These are phyloP conservation scores for Folsomia candida DNA, from an alignment of 2,888 invertebrate species.

Conservation along the genomic window DNA sequence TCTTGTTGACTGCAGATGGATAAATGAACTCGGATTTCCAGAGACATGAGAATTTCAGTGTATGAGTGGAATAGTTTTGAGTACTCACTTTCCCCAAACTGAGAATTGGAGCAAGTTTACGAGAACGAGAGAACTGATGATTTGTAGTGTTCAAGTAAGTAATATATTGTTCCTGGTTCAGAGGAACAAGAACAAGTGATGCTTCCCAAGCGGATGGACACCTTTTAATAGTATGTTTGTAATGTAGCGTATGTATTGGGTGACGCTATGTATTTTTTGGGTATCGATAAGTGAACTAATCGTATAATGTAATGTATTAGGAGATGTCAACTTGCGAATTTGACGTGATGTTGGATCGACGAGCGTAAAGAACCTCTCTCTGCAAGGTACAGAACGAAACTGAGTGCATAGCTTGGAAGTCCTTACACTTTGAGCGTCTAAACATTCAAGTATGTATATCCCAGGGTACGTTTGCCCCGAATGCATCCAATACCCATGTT, in stretches of 20 bases:
- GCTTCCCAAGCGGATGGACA: neutral
- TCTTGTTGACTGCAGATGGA: constrained; percentile 29
- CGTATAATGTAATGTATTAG: neutral
- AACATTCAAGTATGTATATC: constrained; percentile 11
- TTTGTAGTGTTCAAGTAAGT: neutral
- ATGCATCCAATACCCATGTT: neutral
- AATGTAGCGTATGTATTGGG: too few species aligned
- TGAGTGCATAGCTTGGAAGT: constrained; percentile 23
- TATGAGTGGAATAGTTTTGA: constrained; percentile 7
- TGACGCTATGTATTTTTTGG: neutral
- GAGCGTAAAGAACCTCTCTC: constrained; percentile 34
- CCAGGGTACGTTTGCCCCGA: constrained; percentile 20
- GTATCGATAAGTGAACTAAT: constrained; percentile 5
- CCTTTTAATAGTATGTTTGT: neutral
- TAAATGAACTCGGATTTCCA: constrained; percentile 34
- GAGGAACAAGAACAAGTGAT: neutral
- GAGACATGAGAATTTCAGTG: constrained; percentile 37
- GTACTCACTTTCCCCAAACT: constrained; percentile 1
- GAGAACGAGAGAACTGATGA: too few species aligned
- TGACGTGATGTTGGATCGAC: neutral
- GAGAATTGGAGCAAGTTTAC: constrained; percentile 4
- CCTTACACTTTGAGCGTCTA: constrained; percentile 18
- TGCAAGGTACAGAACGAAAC: constrained; percentile 26
- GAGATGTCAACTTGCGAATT: neutral
- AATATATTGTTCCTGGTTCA: neutral